Evolutionary conservation across 1,140 invertebrate species (phyloP).

Genomic region (Neodiprion fabricii): DNA sequence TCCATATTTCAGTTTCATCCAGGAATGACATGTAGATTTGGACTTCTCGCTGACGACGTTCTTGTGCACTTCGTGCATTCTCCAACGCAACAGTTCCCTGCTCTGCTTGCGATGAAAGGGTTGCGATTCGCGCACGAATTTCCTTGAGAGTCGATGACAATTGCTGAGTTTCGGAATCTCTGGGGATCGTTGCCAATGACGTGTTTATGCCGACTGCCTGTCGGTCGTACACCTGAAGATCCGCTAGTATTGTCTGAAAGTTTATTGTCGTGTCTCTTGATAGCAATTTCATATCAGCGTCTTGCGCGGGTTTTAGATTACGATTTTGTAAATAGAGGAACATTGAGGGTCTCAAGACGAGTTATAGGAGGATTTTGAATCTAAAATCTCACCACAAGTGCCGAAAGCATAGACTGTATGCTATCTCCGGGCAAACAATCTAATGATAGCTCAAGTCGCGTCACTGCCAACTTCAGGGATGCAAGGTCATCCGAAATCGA

Average conservation of each 20-base stretch:
- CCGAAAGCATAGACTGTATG: slow-evolving; percentile 71
- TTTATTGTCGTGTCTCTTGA: slow-evolving; percentile 17
- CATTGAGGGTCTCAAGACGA: background rate
- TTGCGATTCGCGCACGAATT: slow-evolving; percentile 63
- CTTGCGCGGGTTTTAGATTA: slow-evolving; percentile 9
- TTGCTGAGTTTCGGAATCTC: slow-evolving; percentile 63
- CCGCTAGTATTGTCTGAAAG: slow-evolving; percentile 66
- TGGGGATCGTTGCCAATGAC: slow-evolving; percentile 58
- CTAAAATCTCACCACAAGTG: slow-evolving; percentile 69
- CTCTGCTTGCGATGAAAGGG: slow-evolving; percentile 67
- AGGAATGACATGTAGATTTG: slow-evolving; percentile 67
- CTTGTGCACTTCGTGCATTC: slow-evolving; percentile 62
- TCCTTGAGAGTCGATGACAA: slow-evolving; percentile 59
- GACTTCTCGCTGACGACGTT: slow-evolving; percentile 66
- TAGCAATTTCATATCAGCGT: slow-evolving; percentile 17
- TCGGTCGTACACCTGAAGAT: slow-evolving; percentile 66
- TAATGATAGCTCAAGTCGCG: slow-evolving; percentile 69
- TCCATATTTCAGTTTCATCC: slow-evolving; percentile 70
- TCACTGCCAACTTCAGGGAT: slow-evolving; percentile 69
- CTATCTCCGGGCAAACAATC: slow-evolving; percentile 72
- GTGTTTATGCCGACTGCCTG: slow-evolving; percentile 63
- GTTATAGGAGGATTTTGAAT: slow-evolving; percentile 9
- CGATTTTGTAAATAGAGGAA: slow-evolving; percentile 10
- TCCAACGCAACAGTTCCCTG: slow-evolving; percentile 66
- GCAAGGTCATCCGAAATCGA: slow-evolving; percentile 71